Conservation (phyloP, 1,140 invertebrate species). For the Neotoxoptera formosana region DNA sequence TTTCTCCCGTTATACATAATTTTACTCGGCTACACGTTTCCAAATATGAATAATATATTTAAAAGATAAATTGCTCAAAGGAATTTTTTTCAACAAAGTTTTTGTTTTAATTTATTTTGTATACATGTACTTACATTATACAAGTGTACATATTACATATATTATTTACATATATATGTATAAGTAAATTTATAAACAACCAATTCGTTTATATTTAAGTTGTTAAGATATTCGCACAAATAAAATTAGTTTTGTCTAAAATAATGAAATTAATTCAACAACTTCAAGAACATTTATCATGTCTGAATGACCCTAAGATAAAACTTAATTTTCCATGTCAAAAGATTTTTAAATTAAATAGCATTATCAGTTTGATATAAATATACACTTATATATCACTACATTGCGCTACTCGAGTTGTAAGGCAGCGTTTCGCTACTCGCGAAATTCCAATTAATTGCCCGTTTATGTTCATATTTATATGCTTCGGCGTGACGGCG, state of each 20-base stretch:
- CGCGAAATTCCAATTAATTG: background rate
- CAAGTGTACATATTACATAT: background rate
- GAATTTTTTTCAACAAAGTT: background rate
- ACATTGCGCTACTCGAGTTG: background rate
- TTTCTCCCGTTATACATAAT: background rate
- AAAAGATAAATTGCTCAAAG: background rate
- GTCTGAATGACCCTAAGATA: background rate
- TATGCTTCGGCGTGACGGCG: background rate
- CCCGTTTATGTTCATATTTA: background rate
- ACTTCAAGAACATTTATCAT: background rate
- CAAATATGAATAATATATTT: background rate
- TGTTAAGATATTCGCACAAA: constrained; percentile 28
- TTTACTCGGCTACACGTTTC: background rate
- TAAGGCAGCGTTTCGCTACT: background rate
- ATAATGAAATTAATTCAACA: constrained; percentile 9
- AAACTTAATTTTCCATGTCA: constrained; percentile 28
- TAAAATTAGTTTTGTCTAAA: background rate
- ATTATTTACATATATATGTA: background rate
- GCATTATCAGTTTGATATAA: background rate
- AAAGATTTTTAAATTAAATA: constrained; percentile 21
- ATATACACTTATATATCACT: background rate
- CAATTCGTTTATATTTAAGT: background rate
- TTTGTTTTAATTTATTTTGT: constrained; percentile 14
- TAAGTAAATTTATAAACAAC: background rate
- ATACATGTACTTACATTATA: background rate